phyloP scores from a whole-genome alignment of 2,113 vertebrate genomes.

The Taurulus bubalis region DNA sequence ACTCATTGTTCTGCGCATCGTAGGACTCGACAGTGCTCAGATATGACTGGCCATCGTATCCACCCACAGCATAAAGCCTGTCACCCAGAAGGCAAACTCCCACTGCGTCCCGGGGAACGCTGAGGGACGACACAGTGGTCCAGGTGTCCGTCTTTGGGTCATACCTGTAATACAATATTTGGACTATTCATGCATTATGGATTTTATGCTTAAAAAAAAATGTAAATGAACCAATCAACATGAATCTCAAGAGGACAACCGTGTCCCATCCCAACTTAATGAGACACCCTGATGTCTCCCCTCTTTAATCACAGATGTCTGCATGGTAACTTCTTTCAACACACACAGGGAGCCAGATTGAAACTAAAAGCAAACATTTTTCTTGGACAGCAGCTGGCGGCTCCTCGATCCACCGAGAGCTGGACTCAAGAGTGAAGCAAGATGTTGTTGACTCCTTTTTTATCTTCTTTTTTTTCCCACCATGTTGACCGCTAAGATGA shows the following conservation, averaged over 20 bases:
- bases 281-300: not conserved
- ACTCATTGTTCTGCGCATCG: slow-evolving; percentile 95
- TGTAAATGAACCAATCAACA: not conserved
- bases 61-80: slow-evolving; percentile 92
- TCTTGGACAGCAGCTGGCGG: slow-evolving; percentile 30
- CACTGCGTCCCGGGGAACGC: slow-evolving; percentile 92
- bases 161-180: slow-evolving; percentile 84
- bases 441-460: not conserved
- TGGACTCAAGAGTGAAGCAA: slow-evolving; percentile 10
- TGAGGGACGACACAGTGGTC: slow-evolving; percentile 93
- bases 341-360: slow-evolving; percentile 11
- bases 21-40: slow-evolving; percentile 95
- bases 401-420: slow-evolving; percentile 8
- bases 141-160: slow-evolving; percentile 95
- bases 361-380: slow-evolving; percentile 18
- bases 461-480: not conserved
- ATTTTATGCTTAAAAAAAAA: not conserved
- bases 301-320: slow-evolving; percentile 41
- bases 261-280: slow-evolving; percentile 17
- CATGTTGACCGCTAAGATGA: not conserved
- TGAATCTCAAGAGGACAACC: not conserved
- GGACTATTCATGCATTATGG: not conserved
- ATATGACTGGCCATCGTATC: slow-evolving; percentile 94
- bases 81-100: slow-evolving; percentile 94
- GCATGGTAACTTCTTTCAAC: slow-evolving; percentile 7